Percentiles rank a stretch among this genome's conserved stretches.
These are phyloP conservation scores for Hirtodrosophila duncani DNA, from an alignment of 2,888 invertebrate genomes.

Conservation along the genomic window DNA sequence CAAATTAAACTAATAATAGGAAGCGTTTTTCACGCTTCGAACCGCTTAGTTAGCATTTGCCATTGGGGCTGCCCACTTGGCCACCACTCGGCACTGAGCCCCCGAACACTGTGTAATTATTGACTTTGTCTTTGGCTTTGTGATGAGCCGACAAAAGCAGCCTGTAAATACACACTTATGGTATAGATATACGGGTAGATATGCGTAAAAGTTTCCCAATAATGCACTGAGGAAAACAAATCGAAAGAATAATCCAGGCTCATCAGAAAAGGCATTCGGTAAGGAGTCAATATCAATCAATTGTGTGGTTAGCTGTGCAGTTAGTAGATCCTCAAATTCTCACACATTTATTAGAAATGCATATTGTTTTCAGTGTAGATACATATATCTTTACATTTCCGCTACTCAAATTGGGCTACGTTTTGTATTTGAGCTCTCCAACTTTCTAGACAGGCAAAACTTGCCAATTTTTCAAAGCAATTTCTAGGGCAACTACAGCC, in stretches of 20 bases:
- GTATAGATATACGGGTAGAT: no score
- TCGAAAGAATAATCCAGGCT: no score
- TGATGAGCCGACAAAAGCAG: conserved; percentile 33
- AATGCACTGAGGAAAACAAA: no score
- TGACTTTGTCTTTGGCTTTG: conserved; percentile 45
- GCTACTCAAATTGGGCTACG: conserved; percentile 18
- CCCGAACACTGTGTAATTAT: conserved; percentile 43
- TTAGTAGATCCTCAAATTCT: neutral
- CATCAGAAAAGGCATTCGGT: no score
- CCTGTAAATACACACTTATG: conserved; percentile 4
- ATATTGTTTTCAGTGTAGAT: no score
- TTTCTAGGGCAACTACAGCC: conserved; percentile 54
- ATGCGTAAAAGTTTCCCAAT: no score
- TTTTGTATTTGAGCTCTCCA: conserved; percentile 18
- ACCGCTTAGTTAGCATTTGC: conserved; percentile 16
- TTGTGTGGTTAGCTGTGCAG: conserved; percentile 14
- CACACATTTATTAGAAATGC: no score
- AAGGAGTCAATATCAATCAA: no score
- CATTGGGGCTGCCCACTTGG: conserved; percentile 8
- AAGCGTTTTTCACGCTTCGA: conserved; percentile 64
- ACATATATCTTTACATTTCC: conserved; percentile 37
- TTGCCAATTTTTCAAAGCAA: conserved; percentile 22
- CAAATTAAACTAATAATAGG: conserved; percentile 67
- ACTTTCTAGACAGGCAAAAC: conserved; percentile 43
- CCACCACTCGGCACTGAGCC: conserved; percentile 2